Percentiles rank a stretch among this genome's conserved stretches.
Conservation (phyloP, 2,113 vertebrate genomes). For the Burhinus oedicnemus region DNA sequence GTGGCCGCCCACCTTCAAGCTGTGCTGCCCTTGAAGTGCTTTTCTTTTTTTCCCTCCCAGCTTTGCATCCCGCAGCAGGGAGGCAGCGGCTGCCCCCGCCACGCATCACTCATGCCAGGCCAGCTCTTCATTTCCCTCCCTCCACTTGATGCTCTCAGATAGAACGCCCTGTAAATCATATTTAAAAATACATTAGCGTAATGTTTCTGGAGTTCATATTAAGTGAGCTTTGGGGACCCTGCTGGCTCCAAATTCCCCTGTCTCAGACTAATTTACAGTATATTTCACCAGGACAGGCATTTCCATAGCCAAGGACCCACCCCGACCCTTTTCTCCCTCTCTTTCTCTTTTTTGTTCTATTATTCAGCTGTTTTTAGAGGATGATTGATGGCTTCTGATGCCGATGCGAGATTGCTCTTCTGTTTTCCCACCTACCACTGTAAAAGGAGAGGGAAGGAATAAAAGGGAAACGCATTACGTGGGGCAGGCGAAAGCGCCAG, state of each 20-base stretch:
- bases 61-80: not conserved
- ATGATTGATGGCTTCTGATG: constrained; percentile 50
- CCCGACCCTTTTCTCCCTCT: not conserved
- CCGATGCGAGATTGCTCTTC: not conserved
- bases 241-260: constrained; percentile 24
- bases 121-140: not conserved
- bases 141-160: not conserved
- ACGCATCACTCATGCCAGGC: not conserved
- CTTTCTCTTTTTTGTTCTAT: constrained; percentile 5
- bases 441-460: not conserved
- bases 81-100: not conserved
- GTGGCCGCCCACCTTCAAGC: too few relatives aligned
- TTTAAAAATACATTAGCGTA: constrained; percentile 64
- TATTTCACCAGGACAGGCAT: constrained; percentile 44
- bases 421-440: not conserved
- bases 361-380: constrained; percentile 22
- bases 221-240: constrained; percentile 42
- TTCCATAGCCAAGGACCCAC: not conserved
- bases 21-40: not conserved
- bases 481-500: not conserved
- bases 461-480: not conserved
- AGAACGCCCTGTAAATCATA: constrained; percentile 59
- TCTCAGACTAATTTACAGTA: constrained; percentile 50
- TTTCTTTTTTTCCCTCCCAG: not conserved
- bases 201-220: constrained; percentile 58